Base-by-base conservation (phyloP, 2,113 vertebrate genomes). In the Vulpes vulpes region DNA sequence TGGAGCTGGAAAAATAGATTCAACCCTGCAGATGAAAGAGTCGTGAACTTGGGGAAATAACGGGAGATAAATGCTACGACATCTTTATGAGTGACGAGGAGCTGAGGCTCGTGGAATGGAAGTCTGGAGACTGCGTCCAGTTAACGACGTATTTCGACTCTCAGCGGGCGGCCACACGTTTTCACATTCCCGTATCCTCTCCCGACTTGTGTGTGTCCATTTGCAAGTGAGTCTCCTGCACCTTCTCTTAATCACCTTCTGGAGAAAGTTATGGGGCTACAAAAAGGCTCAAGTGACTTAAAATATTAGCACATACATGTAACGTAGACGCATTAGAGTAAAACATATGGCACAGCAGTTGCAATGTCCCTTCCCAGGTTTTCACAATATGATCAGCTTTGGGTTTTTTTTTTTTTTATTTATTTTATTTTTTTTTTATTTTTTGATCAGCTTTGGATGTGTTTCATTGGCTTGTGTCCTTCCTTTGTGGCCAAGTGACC, bases 11-110 rank as follows among this genome's bases (percentile, higher is more conserved):
- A 27, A 76, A 76, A 76, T 38, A 9, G 5, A 76, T 76, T 76
- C 27, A 49, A 49, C 43, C 49, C 38, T 76, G 43, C 3, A 2
- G 43, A 76, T 76, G 43, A 76, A 76, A 76, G 73, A 51, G 27
- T 51, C 27, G 8, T 49, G 73, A 51, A 49, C 43, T 51, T 76
- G 25, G 51, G 43, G 25, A 49, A 76, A 51, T 49, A 76, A 76
- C 14, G 5, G 43, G 27, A 30, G 43, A 76, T 51, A 88, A 73
- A 65, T 89, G 88, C 43, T 80, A 19, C 32, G 73, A 30, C 80
- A 49, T 74, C 80, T 92, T 49, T 64, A 65, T 82, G 62, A 96
- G 79, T 11, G 85, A 64, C 83, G 11, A 95, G 23, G 73, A 69
- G 91, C 81, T 8, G 4, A 87, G 32, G 35, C 20, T 69, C 73